A percentile compares a stretch with the other conserved stretches of the same genome.
Conservation (phyloP, 1,140 invertebrate species). For the Pollicipes pollicipes region DNA sequence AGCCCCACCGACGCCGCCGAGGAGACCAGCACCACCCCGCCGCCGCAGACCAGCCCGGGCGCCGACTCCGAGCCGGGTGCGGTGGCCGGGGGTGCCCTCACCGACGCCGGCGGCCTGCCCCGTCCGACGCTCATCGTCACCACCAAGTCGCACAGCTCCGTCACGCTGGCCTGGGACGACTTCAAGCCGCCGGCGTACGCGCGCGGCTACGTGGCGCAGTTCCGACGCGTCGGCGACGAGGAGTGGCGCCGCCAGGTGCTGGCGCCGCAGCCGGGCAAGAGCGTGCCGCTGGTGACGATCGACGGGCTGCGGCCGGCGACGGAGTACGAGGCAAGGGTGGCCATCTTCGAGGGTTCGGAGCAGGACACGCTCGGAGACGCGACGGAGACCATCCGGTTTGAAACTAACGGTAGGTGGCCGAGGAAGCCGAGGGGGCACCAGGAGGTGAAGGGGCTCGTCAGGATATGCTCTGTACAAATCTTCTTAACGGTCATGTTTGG, state of each 20-base stretch:
- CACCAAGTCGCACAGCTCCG: conserved; percentile 16
- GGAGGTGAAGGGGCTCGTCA: no score
- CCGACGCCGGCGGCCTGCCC: neutral
- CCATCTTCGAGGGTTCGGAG: conserved; percentile 22
- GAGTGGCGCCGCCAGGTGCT: neutral
- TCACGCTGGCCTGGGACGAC: conserved; percentile 29
- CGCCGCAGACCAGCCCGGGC: neutral
- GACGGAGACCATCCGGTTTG: conserved; percentile 22
- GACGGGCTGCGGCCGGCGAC: conserved; percentile 21
- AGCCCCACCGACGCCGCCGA: neutral
- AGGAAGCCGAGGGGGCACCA: no score
- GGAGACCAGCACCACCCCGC: neutral
- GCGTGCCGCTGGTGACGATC: conserved; percentile 15
- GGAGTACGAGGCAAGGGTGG: conserved; percentile 22
- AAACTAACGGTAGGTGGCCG: no score
- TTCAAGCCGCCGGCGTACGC: conserved; percentile 23
- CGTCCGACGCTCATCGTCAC: conserved; percentile 25
- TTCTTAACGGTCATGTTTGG: no score
- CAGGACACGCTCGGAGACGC: conserved; percentile 15
- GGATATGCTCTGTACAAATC: no score
- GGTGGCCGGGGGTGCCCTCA: no score
- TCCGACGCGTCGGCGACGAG: conserved; percentile 9
- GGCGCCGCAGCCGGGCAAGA: neutral
- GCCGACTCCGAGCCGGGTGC: neutral
- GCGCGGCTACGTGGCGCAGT: conserved; percentile 16